Percentiles rank a stretch among this genome's conserved stretches.
These are phyloP conservation scores for Ochotona curzoniae DNA, from an alignment of 2,113 vertebrate species.

Conservation along the genomic window DNA sequence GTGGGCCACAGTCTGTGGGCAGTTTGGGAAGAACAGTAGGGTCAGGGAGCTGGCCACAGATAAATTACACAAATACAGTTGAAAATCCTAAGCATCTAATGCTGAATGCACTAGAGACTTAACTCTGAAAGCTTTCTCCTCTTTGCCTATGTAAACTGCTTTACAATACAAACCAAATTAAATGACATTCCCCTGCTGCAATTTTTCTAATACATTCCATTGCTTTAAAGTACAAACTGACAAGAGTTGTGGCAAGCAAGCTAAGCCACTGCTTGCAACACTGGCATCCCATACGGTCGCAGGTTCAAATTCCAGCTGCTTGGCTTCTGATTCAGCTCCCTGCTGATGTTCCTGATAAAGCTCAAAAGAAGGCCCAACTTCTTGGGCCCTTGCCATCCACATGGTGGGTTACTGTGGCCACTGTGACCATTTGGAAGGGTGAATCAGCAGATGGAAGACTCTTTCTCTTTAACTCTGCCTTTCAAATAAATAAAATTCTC, in stretches of 20 bases:
- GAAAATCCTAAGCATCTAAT: background rate
- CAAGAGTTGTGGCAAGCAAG: background rate
- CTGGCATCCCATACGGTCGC: too few relatives aligned
- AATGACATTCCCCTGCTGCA: background rate
- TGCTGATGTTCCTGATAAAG: too few relatives aligned
- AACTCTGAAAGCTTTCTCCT: background rate
- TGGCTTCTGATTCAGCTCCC: too few relatives aligned
- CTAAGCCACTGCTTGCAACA: too few relatives aligned
- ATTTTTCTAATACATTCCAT: background rate
- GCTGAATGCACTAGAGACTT: background rate
- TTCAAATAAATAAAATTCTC: too few relatives aligned
- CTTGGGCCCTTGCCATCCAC: too few relatives aligned
- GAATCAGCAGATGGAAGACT: too few relatives aligned
- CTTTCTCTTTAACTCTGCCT: too few relatives aligned
- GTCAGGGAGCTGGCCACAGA: background rate
- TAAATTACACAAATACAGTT: background rate
- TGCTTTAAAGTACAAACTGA: conserved; percentile 28
- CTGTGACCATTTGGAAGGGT: too few relatives aligned
- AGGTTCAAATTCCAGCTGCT: too few relatives aligned
- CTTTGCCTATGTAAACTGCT: background rate
- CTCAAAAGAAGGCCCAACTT: too few relatives aligned
- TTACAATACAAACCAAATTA: background rate
- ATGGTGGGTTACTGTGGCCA: too few relatives aligned
- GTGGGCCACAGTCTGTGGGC: background rate
- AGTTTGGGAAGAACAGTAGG: background rate